Evolutionary conservation across 2,113 vertebrate species (phyloP).

Genomic region (Xiphias gladius): DNA sequence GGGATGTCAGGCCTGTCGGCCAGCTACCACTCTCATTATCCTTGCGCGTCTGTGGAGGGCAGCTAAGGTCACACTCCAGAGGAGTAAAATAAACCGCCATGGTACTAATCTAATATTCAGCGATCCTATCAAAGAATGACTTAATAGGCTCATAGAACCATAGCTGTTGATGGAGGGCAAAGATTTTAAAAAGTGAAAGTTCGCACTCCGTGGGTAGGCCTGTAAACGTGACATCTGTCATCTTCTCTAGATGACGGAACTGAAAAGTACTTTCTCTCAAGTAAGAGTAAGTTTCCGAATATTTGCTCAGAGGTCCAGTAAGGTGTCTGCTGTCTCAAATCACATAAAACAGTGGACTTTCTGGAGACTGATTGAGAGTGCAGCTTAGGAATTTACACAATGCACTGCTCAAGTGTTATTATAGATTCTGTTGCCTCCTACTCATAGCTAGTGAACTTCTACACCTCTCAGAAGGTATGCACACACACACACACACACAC

Average conservation of each 20-base stretch:
- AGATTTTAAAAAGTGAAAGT: conserved; percentile 49
- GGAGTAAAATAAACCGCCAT: conserved; percentile 73
- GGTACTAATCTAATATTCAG: conserved; percentile 74
- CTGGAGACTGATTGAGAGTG: conserved; percentile 46
- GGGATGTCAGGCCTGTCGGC: conserved; percentile 77
- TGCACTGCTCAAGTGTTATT: conserved; percentile 66
- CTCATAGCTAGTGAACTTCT: conserved; percentile 70
- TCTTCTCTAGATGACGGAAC: conserved; percentile 10
- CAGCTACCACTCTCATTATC: conserved; percentile 81
- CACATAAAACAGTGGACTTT: conserved; percentile 51
- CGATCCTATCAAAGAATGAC: conserved; percentile 64
- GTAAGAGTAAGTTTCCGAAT: conserved; percentile 7
- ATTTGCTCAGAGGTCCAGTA: conserved; percentile 17
- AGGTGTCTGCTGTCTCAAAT: conserved; percentile 34
- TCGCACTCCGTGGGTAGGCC: conserved; percentile 34
- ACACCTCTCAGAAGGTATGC: conserved; percentile 65
- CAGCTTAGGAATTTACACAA: conserved; percentile 70
- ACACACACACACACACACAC: conserved; percentile 40
- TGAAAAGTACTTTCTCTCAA: conserved; percentile 24
- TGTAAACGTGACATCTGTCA: conserved; percentile 48
- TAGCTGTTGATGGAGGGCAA: conserved; percentile 49
- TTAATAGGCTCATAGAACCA: conserved; percentile 56
- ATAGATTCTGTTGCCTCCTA: conserved; percentile 77
- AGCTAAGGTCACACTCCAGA: conserved; percentile 77
- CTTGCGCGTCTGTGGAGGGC: conserved; percentile 70